Evolutionary conservation across 2,113 vertebrate species (phyloP).

Genomic region (Dasyprocta punctata): DNA sequence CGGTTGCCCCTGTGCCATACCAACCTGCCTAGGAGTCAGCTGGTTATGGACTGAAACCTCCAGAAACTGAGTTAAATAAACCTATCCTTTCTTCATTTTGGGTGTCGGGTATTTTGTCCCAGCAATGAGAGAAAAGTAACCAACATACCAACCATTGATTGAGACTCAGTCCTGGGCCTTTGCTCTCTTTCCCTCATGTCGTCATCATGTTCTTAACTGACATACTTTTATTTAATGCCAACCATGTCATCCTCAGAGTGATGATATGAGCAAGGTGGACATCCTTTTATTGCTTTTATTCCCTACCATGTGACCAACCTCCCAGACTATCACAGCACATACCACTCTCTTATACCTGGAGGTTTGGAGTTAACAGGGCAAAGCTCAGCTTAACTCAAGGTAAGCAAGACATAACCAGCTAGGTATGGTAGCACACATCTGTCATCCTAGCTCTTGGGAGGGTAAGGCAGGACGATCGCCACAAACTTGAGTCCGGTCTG

Average conservation of each 20-base stretch:
- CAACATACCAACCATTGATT: background rate
- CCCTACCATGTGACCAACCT: background rate
- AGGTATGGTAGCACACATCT: background rate
- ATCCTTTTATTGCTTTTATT: slow-evolving; percentile 26
- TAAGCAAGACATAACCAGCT: background rate
- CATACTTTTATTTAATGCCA: background rate
- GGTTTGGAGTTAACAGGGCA: background rate
- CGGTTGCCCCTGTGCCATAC: no score
- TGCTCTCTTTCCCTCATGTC: background rate
- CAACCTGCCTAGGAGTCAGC: no score
- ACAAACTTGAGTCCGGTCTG: background rate
- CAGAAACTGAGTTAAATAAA: no score
- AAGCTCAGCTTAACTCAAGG: background rate
- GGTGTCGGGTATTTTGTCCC: no score
- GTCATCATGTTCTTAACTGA: background rate
- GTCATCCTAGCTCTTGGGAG: background rate
- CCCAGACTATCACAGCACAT: background rate
- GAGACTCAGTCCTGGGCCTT: background rate
- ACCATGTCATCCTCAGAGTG: background rate
- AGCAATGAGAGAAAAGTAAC: no score
- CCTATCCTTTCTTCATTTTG: no score
- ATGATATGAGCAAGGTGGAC: background rate
- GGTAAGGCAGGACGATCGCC: background rate
- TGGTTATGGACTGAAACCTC: no score
- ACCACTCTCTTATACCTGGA: background rate